Evolutionary conservation across 53 echinoderm and acorn worm species (phyloP), one percentile per base, ranked within the genome.

Genomic region (Mesocentrotus franciscanus): DNA sequence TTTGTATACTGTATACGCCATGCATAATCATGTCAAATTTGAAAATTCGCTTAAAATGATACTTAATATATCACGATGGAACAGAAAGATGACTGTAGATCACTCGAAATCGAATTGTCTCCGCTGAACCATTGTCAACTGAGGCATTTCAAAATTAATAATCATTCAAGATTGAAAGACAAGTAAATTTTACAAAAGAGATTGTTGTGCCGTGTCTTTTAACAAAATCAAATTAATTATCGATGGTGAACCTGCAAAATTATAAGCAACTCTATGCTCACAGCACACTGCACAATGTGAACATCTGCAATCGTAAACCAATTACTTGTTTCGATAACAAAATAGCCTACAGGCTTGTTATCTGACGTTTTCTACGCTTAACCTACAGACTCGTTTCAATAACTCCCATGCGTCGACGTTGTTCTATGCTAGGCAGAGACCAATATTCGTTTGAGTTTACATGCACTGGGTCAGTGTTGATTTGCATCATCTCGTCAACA

Each of bases 311-410:
- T 10, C 74, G 81, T 81, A 10, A 33, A 76, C 6, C 36, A 78
- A 78, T 13, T 35, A 32, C 35, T 78, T 78, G 8, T 78, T 13
- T 76, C 33, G 13, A 64, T 64, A 5, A 64, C 17, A n/a, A n/a
- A n/a, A n/a, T 20, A 64, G 64, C 64, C 64, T 76, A 72, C 72
- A 76, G 33, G 13, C 76, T 18, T 24, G 68, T 68, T 3, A 24
- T 24, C 68, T 68, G 68, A 68, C 20, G 20, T 24, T 24, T 74
- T 14, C 14, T 74, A 18, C 30, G 32, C 14, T 32, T 13, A 32
- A 27, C 14, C 49, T 92, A 92, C 10, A 93, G 84, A 81, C 94
- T 93, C 20, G 94, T 93, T 93, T 93, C 94, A 29, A 93, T 60
- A 62, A 93, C 94, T 30, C 94, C 94, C 94, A 93, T 93, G 7